A percentile compares a stretch with the other conserved stretches of the same genome.
phyloP scores from a whole-genome alignment of 2,888 invertebrate genomes.

The Zygaena filipendulae region DNA sequence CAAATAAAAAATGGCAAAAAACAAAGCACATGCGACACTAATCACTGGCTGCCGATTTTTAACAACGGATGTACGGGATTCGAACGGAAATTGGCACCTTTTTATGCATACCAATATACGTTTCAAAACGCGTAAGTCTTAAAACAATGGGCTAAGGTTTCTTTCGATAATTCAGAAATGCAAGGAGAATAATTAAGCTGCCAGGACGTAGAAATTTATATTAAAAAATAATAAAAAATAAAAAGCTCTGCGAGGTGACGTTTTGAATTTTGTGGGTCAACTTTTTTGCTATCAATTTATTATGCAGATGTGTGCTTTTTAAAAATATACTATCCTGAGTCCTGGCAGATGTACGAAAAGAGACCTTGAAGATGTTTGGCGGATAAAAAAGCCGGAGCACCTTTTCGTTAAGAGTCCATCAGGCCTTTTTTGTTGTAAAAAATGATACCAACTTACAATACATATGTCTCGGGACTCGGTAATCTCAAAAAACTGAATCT shows the following conservation, averaged over 20 bases:
- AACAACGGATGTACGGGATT: constrained; percentile 54
- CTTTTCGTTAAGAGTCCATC: constrained; percentile 39
- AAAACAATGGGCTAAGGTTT: constrained; percentile 17
- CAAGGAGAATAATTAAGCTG: too few relatives aligned
- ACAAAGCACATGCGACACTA: constrained; percentile 50
- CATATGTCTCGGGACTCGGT: too few relatives aligned
- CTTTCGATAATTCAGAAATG: constrained; percentile 10
- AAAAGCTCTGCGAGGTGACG: constrained; percentile 23
- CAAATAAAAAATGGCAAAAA: constrained; percentile 49
- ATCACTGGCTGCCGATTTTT: constrained; percentile 58
- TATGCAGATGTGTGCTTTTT: constrained; percentile 58
- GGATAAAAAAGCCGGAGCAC: constrained; percentile 43
- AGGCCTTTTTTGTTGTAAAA: constrained; percentile 29
- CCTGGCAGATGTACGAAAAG: constrained; percentile 50
- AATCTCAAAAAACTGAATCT: too few relatives aligned
- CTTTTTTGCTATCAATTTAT: constrained; percentile 59
- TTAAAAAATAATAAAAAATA: constrained; percentile 18
- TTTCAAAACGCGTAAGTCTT: constrained; percentile 12
- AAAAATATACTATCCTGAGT: constrained; percentile 44
- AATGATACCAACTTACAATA: too few relatives aligned
- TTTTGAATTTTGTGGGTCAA: constrained; percentile 59
- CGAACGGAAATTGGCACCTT: constrained; percentile 64
- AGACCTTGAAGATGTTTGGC: constrained; percentile 53
- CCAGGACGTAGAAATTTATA: too few relatives aligned
- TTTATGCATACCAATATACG: constrained; percentile 28